A percentile compares a stretch with the other conserved stretches of the same genome.
phyloP scores from a whole-genome alignment of 2,113 vertebrate genomes.

The Amblyopsis rosae region DNA sequence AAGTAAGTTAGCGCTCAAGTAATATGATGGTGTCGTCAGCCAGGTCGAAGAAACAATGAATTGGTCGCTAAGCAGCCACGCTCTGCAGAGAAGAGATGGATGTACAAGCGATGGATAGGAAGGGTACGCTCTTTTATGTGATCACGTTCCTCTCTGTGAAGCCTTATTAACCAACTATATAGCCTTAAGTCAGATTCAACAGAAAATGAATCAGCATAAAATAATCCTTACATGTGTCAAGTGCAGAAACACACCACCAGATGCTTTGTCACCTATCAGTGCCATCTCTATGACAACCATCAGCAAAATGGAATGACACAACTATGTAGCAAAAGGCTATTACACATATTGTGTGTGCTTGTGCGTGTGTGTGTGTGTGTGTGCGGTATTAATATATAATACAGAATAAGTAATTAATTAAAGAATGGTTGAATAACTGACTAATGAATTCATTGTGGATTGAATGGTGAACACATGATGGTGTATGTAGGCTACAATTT shows the following conservation, averaged over 20 bases:
- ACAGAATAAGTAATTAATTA: not conserved
- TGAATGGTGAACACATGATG: not conserved
- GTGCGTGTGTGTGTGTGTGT: constrained; percentile 27
- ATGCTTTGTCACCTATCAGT: constrained; percentile 66
- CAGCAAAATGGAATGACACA: constrained; percentile 55
- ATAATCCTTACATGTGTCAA: constrained; percentile 6
- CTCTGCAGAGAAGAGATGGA: constrained; percentile 13
- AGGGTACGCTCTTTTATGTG: constrained; percentile 51
- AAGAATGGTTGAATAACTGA: not conserved
- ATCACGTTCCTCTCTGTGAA: constrained; percentile 18
- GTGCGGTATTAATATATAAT: not conserved
- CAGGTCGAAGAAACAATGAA: constrained; percentile 61
- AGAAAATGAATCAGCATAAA: not conserved
- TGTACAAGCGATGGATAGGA: constrained; percentile 37
- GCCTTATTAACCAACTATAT: no score
- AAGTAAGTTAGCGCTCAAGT: constrained; percentile 5
- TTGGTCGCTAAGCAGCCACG: constrained; percentile 38
- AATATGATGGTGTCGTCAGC: constrained; percentile 55
- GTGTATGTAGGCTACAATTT: no score
- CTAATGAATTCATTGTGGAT: not conserved
- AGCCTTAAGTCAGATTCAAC: constrained; percentile 34
- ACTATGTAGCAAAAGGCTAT: constrained; percentile 51
- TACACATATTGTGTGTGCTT: constrained; percentile 36
- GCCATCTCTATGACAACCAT: constrained; percentile 77
- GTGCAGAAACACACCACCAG: constrained; percentile 26